phyloP scores from a whole-genome alignment of 1,140 invertebrate species.

The Drosophila kepulauana region DNA sequence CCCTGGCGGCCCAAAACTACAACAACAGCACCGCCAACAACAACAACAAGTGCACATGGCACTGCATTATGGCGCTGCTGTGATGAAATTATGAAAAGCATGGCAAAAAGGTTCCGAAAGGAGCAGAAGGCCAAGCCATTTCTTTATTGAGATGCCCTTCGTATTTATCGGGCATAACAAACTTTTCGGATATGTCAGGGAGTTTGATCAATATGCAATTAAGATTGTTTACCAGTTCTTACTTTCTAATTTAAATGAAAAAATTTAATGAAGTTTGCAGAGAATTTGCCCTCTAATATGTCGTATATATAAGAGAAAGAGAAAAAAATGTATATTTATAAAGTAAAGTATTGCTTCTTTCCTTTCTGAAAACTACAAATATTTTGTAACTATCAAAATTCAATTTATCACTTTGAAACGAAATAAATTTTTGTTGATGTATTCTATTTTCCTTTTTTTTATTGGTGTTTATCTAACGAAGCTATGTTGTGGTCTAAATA shows the following conservation, averaged over 20 bases:
- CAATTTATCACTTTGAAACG: too few species aligned
- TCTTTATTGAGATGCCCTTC: conserved; percentile 47
- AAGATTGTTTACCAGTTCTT: neutral
- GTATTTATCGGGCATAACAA: neutral
- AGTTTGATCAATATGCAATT: neutral
- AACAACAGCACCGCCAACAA: conserved; percentile 19
- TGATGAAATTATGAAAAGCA: conserved; percentile 82
- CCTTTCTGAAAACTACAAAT: too few species aligned
- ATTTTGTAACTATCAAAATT: too few species aligned
- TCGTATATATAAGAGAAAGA: too few species aligned
- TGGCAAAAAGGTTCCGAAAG: conserved; percentile 42
- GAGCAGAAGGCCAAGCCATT: conserved; percentile 66
- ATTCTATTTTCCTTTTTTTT: too few species aligned
- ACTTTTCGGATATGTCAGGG: neutral
- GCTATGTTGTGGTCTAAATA: too few species aligned
- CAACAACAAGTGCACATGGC: conserved; percentile 55
- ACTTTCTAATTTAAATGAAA: neutral
- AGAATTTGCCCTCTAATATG: too few species aligned
- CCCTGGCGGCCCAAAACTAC: conserved; percentile 58
- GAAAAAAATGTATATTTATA: too few species aligned
- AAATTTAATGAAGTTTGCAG: too few species aligned
- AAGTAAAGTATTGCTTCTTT: too few species aligned
- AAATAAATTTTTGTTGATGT: too few species aligned
- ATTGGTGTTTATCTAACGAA: too few species aligned
- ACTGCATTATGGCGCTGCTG: conserved; percentile 78